Conservation (phyloP, 2,113 vertebrate species). For the Xerus inauris region DNA sequence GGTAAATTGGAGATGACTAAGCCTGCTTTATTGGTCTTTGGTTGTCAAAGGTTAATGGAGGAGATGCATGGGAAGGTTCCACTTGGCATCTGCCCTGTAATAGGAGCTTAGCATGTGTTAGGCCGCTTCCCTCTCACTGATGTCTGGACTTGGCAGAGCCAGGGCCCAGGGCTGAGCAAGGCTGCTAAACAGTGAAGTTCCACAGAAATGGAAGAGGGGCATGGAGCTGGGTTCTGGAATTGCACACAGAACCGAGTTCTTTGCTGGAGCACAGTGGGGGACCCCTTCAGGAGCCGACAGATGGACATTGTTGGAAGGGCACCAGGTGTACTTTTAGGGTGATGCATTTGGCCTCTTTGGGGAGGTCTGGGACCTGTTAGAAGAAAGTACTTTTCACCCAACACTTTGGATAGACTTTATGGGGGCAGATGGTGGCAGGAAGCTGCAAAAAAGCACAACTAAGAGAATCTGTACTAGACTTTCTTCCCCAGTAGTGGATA, state of each 20-base stretch:
- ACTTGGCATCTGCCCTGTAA: not conserved
- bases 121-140: not conserved
- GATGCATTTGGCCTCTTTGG: accelerated
- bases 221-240: not conserved
- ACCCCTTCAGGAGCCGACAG: not conserved
- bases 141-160: not conserved
- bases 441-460: too few relatives aligned
- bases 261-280: not conserved
- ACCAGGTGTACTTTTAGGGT: accelerated
- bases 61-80: not conserved
- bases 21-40: not conserved
- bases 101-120: too few relatives aligned
- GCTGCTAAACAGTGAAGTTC: not conserved
- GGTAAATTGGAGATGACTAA: not conserved
- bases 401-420: not conserved
- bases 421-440: not conserved
- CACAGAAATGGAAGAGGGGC: not conserved
- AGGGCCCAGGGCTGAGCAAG: not conserved
- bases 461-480: too few relatives aligned
- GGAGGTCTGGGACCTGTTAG: not conserved
- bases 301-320: not conserved
- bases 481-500: too few relatives aligned
- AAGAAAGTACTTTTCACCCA: not conserved
- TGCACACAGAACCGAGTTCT: not conserved
- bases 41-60: not conserved